Evolutionary conservation across 2,888 invertebrate species (phyloP), one percentile per base, ranked within the genome.

Genomic region (Melinaea menophilus): DNA sequence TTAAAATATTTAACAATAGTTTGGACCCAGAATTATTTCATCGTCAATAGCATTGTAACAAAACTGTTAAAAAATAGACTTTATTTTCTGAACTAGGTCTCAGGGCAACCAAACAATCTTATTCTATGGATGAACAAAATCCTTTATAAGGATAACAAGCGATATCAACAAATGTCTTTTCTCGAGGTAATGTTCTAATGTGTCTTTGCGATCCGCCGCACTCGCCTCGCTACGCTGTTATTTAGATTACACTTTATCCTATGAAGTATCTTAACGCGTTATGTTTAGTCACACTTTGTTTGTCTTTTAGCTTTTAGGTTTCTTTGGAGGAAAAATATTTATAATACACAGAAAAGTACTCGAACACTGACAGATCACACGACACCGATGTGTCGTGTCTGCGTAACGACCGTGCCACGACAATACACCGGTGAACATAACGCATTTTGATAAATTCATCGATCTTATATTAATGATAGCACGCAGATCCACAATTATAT

Each of bases 81-180:
- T 73, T 75, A 75, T 73, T 78, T 81, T 87, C 80, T 84, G 83
- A 78, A 79, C 80, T 85, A 82, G 67, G 69, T 76, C 75, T 75
- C 79, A 81, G 76, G 80, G 78, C 76, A 79, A 78, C 72, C 81
- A 84, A 85, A 82, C 79, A 82, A 82, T 74, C 84, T 85, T 85
- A 87, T 62, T 76, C 82, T 86, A 80, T 80, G 71, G 78, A 75
- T 79, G 76, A 90, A 85, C 78, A 74, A 75, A 87, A 58, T 89
- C 90, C 89, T 89, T 89, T 80, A 70, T 70, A 87, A 90, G 90
- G 89, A 90, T 89, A 90, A 90, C 88, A 89, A 87, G 86, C 88
- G 71, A 81, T 81, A 82, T 74, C 65, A 79, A 85, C 81, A 84
- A 80, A 82, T 88, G 85, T 87, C 84, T 87, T 87, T 86, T 82